A percentile compares a stretch with the other conserved stretches of the same genome.
These are phyloP conservation scores for Tryphoninae sp. DNA, from an alignment of 2,888 invertebrate species.

Conservation along the genomic window DNA sequence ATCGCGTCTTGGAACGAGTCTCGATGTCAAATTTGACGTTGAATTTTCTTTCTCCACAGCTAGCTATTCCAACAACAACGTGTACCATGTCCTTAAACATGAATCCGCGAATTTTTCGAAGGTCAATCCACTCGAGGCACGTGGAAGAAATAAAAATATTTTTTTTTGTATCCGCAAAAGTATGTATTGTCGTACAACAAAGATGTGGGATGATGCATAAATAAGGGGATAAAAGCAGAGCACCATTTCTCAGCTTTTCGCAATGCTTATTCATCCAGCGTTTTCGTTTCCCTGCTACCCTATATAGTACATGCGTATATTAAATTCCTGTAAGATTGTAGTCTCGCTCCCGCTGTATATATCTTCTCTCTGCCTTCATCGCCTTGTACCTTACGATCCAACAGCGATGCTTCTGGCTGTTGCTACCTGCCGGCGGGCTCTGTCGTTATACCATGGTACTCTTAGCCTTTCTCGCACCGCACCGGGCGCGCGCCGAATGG, in stretches of 20 bases:
- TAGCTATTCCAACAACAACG: background rate
- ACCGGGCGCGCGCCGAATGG: constrained; percentile 52
- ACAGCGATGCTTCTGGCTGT: constrained; percentile 39
- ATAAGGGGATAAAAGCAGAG: background rate
- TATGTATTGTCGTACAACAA: background rate
- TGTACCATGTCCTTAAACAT: background rate
- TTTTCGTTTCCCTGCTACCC: constrained; percentile 39
- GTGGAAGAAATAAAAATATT: background rate
- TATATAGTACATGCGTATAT: constrained; percentile 68
- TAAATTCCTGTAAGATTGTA: constrained; percentile 74
- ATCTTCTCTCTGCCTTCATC: constrained; percentile 51
- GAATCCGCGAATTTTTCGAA: background rate
- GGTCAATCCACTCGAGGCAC: background rate
- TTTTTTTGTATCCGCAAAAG: constrained; percentile 1
- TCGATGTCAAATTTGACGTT: background rate
- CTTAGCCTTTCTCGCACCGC: constrained; percentile 49
- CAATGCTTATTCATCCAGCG: constrained; percentile 42
- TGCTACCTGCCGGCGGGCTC: constrained; percentile 57
- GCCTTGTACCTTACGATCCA: constrained; percentile 46
- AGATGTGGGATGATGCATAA: constrained; percentile 10
- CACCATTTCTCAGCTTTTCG: constrained; percentile 18
- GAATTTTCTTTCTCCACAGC: background rate
- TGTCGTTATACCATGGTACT: constrained; percentile 55
- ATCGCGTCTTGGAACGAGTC: background rate
- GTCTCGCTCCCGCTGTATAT: constrained; percentile 41